Evolutionary conservation across 2,888 invertebrate species (phyloP).

Genomic region (Chrysolina haemoptera): DNA sequence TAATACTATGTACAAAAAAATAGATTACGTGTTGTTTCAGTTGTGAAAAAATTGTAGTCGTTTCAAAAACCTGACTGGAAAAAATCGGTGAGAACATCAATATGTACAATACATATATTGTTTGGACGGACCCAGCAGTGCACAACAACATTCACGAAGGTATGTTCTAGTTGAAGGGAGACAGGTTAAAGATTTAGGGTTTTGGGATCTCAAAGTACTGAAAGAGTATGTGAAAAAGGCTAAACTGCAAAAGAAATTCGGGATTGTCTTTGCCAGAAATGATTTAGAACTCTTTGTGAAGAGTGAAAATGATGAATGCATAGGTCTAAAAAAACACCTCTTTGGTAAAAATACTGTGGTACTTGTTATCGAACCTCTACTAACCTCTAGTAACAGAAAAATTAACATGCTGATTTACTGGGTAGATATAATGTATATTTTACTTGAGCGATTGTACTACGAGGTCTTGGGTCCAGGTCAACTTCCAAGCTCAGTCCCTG

Average conservation of each 20-base stretch:
- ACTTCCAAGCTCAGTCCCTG: neutral
- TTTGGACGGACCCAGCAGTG: conserved; percentile 25
- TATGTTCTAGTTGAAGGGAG: conserved; percentile 6
- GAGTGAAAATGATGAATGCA: neutral
- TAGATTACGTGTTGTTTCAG: conserved; percentile 54
- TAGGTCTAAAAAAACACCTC: no score
- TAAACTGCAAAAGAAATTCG: neutral
- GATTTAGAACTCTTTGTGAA: neutral
- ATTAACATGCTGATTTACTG: no score
- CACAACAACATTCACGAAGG: conserved; percentile 36
- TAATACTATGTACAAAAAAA: conserved; percentile 48
- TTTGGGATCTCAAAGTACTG: conserved; percentile 1
- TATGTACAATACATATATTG: conserved; percentile 55
- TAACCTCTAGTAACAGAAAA: no score
- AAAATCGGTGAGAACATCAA: conserved; percentile 53
- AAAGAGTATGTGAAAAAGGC: neutral
- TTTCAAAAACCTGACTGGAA: conserved; percentile 63
- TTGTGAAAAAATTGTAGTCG: conserved; percentile 62
- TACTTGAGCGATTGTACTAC: no score
- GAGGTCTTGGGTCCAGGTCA: neutral
- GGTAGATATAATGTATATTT: no score
- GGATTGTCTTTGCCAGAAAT: conserved; percentile 1
- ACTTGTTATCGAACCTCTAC: no score
- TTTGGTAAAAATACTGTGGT: no score
- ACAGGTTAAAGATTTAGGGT: conserved; percentile 6